These are phyloP conservation scores for Oegoconia quadripuncta DNA, from an alignment of 2,888 invertebrate species.

Conservation along the genomic window DNA sequence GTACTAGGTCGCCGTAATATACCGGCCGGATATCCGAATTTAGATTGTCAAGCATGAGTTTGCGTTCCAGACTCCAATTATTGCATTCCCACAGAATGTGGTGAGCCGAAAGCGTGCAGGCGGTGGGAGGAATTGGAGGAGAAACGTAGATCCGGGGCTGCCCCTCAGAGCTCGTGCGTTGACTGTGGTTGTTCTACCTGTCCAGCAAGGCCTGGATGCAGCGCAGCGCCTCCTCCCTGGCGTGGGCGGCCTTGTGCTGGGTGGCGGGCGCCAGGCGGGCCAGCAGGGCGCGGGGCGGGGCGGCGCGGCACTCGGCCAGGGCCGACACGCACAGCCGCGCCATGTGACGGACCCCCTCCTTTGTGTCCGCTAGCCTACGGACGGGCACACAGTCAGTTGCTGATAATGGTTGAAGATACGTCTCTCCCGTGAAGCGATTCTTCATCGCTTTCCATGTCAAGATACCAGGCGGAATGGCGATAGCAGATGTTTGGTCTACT, in stretches of 20 bases:
- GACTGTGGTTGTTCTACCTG: constrained; percentile 78
- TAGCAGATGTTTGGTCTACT: too few relatives aligned
- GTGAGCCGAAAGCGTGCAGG: too few relatives aligned
- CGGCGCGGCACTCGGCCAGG: constrained; percentile 50
- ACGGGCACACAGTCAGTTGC: constrained; percentile 5
- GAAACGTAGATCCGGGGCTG: neutral
- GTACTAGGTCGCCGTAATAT: too few relatives aligned
- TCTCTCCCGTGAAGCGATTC: too few relatives aligned
- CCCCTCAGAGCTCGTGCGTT: neutral
- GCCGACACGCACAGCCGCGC: constrained; percentile 56
- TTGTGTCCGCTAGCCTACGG: constrained; percentile 67
- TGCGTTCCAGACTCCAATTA: too few relatives aligned
- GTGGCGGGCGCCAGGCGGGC: constrained; percentile 77
- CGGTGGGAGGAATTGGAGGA: neutral
- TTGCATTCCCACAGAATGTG: too few relatives aligned
- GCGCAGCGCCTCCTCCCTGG: constrained; percentile 92
- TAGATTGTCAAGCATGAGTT: too few relatives aligned
- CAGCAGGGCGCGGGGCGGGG: constrained; percentile 53
- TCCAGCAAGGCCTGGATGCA: constrained; percentile 90
- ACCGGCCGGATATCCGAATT: too few relatives aligned
- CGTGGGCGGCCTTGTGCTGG: constrained; percentile 94
- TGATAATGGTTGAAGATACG: too few relatives aligned
- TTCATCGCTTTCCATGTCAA: too few relatives aligned
- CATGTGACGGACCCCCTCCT: constrained; percentile 60
- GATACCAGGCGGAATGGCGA: too few relatives aligned